Conservation (phyloP, 2,797 vertebrate genomes). For the Malacoraja senta region DNA sequence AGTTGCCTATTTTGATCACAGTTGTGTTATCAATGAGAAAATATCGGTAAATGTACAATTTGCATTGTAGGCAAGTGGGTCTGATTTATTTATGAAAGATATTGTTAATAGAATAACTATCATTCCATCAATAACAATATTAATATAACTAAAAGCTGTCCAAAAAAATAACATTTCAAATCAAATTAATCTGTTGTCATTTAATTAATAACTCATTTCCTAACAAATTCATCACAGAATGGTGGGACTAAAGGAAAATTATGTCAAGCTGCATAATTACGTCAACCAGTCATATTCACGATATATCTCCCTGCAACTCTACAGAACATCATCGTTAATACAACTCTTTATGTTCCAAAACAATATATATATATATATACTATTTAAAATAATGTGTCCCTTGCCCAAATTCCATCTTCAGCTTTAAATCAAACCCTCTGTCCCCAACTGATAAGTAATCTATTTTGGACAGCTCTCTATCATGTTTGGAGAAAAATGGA, state of each 20-base stretch:
- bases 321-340: background rate
- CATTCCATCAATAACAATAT: background rate
- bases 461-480: conserved; percentile 36
- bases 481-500: conserved; percentile 36
- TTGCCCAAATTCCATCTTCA: conserved; percentile 14
- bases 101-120: background rate
- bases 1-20: background rate
- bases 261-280: background rate
- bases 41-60: background rate
- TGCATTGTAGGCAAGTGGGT: background rate
- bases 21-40: background rate
- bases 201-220: background rate
- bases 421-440: conserved; percentile 35
- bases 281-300: no score
- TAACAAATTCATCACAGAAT: background rate
- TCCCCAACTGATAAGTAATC: conserved; percentile 37
- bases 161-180: background rate
- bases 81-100: background rate
- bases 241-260: background rate
- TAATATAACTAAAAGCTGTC: background rate
- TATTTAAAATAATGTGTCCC: background rate
- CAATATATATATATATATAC: background rate
- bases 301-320: background rate
- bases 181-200: background rate
- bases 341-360: background rate